These are phyloP conservation scores for Conistra vaccinii DNA, from an alignment of 2,888 invertebrate species.

Conservation along the genomic window DNA sequence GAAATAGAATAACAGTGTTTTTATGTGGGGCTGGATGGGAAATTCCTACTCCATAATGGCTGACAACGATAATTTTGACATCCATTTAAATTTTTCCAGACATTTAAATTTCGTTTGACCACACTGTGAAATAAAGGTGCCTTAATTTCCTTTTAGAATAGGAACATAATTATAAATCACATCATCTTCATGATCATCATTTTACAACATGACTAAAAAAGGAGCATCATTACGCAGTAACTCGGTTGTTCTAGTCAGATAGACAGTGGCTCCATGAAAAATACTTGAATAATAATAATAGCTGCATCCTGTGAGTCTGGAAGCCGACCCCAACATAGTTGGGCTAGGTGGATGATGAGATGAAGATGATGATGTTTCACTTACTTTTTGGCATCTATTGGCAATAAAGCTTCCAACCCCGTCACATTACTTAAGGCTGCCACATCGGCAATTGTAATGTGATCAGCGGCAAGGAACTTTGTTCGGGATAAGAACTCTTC, in stretches of 20 bases:
- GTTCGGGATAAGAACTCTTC: slow-evolving; percentile 42
- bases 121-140: neutral
- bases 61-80: no score
- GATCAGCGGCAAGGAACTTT: slow-evolving; percentile 33
- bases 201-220: no score
- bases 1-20: neutral
- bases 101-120: neutral
- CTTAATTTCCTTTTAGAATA: neutral
- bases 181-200: no score
- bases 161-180: no score
- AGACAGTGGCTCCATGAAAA: neutral
- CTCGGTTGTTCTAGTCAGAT: neutral
- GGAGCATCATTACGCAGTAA: neutral
- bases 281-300: no score
- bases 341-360: neutral
- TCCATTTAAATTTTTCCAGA: no score
- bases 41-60: no score
- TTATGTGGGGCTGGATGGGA: neutral
- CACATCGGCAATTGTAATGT: slow-evolving; percentile 43
- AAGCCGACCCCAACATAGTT: neutral
- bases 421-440: slow-evolving; percentile 25
- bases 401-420: slow-evolving; percentile 6
- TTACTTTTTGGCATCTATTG: slow-evolving; percentile 44
- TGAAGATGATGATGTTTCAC: slow-evolving; percentile 8
- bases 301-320: neutral